Base-by-base conservation (phyloP, 2,113 vertebrate species). In the Clupea harengus region DNA sequence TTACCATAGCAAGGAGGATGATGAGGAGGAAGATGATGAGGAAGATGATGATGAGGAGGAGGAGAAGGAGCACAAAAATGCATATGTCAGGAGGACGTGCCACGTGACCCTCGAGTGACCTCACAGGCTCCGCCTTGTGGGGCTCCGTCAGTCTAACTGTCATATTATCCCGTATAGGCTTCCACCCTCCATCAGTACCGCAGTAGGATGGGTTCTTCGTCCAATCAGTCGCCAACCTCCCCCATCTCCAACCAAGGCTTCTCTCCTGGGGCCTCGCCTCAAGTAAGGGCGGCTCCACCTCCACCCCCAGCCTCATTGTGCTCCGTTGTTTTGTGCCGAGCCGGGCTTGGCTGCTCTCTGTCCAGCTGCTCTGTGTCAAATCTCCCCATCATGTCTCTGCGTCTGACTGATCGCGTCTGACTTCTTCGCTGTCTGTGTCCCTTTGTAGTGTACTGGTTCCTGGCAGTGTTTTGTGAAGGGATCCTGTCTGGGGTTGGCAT, bases 211-310 rank as follows among this genome's bases (percentile, higher is more conserved):
- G 97, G 97, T 54, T 98, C 97, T 91, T 97, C 97, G 8, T 96
- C 97, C 95, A 98, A 96, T 96, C 97, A 98, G 95, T 99, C 97
- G 94, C 97, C 97, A 94, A 99, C 97, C 90, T 99, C 97, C 92
- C 97, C 97, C 49, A 96, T 97, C 96, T 99, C 97, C 97, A 98
- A 97, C 95, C 97, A 98, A 97, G 97, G 97, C 94, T 99, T 98
- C 96, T 99, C 97, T 92, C 97, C 97, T 0, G 97, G 97, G 94
- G 97, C 96, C 94, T 99, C 97, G 93, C 97, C 97, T 90, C 97
- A 98, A 96, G 97, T 98, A 97, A 97, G 97, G 96, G 94, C 92
- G 93, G 91, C 91, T 92, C 91, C 93, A 91, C 90, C 89, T 17
- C 39, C 82, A 80, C 72, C 44, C 15, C 44, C 83, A 45, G 10